Evolutionary conservation across 2,797 vertebrate genomes (phyloP).

Genomic region (Clarias platycephalus): DNA sequence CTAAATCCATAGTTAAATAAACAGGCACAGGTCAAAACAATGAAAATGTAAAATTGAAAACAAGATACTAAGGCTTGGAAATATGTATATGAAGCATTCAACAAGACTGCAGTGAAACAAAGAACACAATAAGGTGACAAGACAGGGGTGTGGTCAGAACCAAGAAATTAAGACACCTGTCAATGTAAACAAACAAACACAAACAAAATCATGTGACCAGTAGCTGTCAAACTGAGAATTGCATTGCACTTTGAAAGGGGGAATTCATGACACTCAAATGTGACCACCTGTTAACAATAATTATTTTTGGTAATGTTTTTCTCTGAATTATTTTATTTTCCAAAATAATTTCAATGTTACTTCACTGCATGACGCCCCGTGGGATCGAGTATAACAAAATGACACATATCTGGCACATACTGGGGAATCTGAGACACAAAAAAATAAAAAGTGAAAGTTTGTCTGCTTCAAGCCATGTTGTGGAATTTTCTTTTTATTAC

Average conservation of each 20-base stretch:
- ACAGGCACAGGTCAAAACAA: not conserved
- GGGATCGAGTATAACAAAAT: not conserved
- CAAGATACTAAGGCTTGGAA: not conserved
- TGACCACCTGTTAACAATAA: not conserved
- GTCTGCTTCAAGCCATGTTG: not conserved
- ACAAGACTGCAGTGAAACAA: not conserved
- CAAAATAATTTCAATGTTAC: not conserved
- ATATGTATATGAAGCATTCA: not conserved
- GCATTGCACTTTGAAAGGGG: not conserved
- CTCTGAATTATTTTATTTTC: not conserved
- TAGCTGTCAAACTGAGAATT: not conserved
- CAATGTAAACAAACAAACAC: not conserved
- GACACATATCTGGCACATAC: constrained; percentile 2
- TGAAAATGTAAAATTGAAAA: not conserved
- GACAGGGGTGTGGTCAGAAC: not conserved
- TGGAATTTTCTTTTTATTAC: not conserved
- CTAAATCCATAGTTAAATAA: not conserved
- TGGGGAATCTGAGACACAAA: not conserved
- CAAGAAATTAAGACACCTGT: not conserved
- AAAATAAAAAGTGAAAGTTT: not conserved
- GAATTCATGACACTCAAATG: not conserved
- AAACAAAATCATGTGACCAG: not conserved
- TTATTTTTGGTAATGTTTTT: not conserved
- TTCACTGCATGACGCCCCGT: not conserved
- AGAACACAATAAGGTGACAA: constrained; percentile 6